phyloP scores from a whole-genome alignment of 2,888 invertebrate genomes.

The Harpalus rubripes region DNA sequence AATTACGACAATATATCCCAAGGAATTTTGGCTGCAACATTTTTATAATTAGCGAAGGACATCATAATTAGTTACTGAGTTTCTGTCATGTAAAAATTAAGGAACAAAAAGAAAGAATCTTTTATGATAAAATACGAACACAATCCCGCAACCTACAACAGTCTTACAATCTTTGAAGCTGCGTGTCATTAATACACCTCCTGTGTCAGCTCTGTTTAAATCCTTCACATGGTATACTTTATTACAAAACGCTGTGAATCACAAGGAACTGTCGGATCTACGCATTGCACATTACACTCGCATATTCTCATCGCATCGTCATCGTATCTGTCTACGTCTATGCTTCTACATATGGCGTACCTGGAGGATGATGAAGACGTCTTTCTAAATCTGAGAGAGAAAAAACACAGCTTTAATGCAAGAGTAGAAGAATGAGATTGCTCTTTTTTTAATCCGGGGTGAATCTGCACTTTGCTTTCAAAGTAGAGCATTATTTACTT shows the following conservation, averaged over 20 bases:
- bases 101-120: too few relatives aligned
- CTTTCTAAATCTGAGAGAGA: neutral
- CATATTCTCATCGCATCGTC: constrained; percentile 14
- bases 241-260: constrained; percentile 43
- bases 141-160: neutral
- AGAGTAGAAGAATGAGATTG: neutral
- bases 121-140: neutral
- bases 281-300: constrained; percentile 8
- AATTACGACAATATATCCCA: too few relatives aligned
- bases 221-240: constrained; percentile 10
- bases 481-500: neutral
- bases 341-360: constrained; percentile 6
- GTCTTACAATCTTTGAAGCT: neutral
- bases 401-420: neutral
- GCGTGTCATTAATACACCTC: neutral
- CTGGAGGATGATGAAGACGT: constrained; percentile 19
- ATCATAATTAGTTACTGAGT: too few relatives aligned
- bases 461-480: neutral
- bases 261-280: constrained; percentile 19
- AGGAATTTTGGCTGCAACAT: too few relatives aligned
- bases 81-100: too few relatives aligned
- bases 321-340: constrained; percentile 31
- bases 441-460: neutral
- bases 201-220: neutral
- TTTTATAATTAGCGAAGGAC: too few relatives aligned